Evolutionary conservation across 2,888 invertebrate species (phyloP).

Genomic region (Apotomis capreana): DNA sequence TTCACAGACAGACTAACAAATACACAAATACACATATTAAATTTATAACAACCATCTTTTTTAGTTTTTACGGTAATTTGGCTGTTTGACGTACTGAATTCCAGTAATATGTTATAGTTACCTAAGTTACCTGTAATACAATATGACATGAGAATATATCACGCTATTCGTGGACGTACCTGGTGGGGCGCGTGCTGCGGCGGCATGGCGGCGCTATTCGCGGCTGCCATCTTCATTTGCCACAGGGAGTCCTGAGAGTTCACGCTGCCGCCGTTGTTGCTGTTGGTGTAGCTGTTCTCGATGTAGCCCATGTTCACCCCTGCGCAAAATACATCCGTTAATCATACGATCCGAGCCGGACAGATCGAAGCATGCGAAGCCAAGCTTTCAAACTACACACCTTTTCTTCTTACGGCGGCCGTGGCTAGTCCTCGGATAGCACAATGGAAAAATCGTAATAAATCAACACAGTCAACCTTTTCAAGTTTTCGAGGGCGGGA

Average conservation of each 20-base stretch:
- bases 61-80: too few species aligned
- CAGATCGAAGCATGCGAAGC: constrained; percentile 4
- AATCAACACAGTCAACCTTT: constrained; percentile 13
- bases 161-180: neutral
- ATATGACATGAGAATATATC: too few species aligned
- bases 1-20: too few species aligned
- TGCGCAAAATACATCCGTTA: constrained; percentile 57
- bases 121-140: too few species aligned
- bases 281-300: constrained; percentile 96
- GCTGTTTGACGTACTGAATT: too few species aligned
- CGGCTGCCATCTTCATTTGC: constrained; percentile 96
- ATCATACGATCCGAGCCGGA: neutral
- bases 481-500: neutral
- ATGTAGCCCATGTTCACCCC: constrained; percentile 95
- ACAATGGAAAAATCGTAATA: constrained; percentile 31
- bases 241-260: constrained; percentile 97
- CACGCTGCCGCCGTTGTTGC: constrained; percentile 97
- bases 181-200: constrained; percentile 54
- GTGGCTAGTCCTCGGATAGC: constrained; percentile 40
- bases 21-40: too few species aligned
- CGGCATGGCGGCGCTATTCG: constrained; percentile 85
- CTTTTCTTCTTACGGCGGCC: constrained; percentile 24
- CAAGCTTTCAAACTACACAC: constrained; percentile 18
- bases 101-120: too few species aligned
- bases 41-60: too few species aligned